Evolutionary conservation across 2,888 invertebrate genomes (phyloP).

Genomic region (Neuroscelio doddi): DNA sequence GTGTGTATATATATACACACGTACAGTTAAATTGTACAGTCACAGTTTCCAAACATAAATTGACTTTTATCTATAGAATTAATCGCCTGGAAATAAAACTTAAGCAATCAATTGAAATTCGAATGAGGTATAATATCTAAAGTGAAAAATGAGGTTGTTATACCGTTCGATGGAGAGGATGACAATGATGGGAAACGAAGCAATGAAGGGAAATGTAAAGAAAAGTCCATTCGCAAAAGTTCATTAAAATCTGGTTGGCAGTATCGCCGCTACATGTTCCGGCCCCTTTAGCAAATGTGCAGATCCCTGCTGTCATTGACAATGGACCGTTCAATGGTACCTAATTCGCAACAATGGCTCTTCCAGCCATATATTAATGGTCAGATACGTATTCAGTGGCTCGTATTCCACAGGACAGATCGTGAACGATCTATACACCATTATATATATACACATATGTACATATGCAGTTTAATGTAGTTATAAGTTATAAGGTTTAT

Average conservation of each 20-base stretch:
- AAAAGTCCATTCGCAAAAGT: slow-evolving; percentile 17
- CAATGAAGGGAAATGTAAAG: slow-evolving; percentile 16
- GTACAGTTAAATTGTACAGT: not conserved
- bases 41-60: slow-evolving; percentile 2
- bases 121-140: not conserved
- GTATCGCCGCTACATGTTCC: slow-evolving; percentile 8
- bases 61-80: not conserved
- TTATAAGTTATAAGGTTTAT: slow-evolving; percentile 4
- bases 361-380: slow-evolving; percentile 66
- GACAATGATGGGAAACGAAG: slow-evolving; percentile 2
- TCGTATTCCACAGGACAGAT: slow-evolving; percentile 12
- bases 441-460: not conserved
- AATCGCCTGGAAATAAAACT: slow-evolving; percentile 1
- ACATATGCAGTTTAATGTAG: not conserved
- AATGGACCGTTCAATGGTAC: slow-evolving; percentile 64
- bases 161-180: not conserved
- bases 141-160: slow-evolving; percentile 4
- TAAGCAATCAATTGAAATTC: not conserved
- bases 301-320: slow-evolving; percentile 57
- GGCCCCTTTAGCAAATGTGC: slow-evolving; percentile 13
- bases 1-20: too few relatives aligned
- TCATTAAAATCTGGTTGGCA: slow-evolving; percentile 26
- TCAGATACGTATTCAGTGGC: slow-evolving; percentile 18
- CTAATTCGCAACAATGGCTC: slow-evolving; percentile 69
- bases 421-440: not conserved